Evolutionary conservation across 2,113 vertebrate genomes (phyloP), one percentile per base, ranked within the genome.

Genomic region (Perca schrenkii): DNA sequence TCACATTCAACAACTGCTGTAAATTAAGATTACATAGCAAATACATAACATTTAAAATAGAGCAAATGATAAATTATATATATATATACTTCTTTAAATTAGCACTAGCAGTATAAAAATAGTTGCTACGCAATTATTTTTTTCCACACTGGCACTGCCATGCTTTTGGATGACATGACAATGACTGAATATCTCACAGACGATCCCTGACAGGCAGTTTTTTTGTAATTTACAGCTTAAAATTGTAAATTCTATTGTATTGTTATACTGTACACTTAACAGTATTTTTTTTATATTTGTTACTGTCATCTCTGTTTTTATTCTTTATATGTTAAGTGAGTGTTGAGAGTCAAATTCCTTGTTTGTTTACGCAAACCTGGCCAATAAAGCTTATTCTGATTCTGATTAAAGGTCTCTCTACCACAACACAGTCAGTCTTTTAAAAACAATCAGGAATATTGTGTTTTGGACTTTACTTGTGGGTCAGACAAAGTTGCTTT

Each of bases 41-140:
- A 89, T 75, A 46, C 84, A 82, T 83, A 53, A 68, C 6, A 70
- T 63, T 61, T 78, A 4, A 80, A 82, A 87, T 75, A 78, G 58
- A 91, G 83, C 57, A 67, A 79, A 82, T 19, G 1, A 85, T 89
- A 81, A 87, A 86, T 86, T 63, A 70, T 58, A 67, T 86, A 43
- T 43, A 34, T 58, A 64, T 86, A 43, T 43, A 43, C 1, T 60
- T 84, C 14, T 86, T 84, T 90, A 56, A 80, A 76, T 49, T 86
- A 85, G 53, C 80, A 75, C 67, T 81, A 67, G 75, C 52, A 72
- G 88, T 94, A 94, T 91, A 95, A 95, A 95, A 95, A 95, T 94
- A 95, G 91, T 93, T 94, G 92, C 92, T 92, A 94, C 91, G 88
- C 85, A 34, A 46, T 66, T 74, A 3, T 65, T 78, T 50, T 77